Conservation (phyloP, 2,888 invertebrate genomes). For the Merodon equestris region DNA sequence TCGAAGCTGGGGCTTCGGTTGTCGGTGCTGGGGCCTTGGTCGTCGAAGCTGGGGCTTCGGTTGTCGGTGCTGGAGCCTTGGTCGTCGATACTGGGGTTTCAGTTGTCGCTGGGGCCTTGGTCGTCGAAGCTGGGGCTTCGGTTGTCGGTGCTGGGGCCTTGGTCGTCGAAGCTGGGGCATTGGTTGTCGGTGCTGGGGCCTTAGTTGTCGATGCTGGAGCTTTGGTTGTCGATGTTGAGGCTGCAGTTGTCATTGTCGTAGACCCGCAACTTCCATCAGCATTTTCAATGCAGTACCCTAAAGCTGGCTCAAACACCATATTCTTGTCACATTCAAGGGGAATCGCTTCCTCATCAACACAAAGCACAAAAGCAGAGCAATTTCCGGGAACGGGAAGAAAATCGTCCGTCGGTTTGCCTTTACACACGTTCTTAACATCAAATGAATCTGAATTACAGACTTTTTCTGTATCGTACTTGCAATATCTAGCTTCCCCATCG, state of each 20-base stretch:
- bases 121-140: not conserved
- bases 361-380: conserved; percentile 71
- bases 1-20: not conserved
- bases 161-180: conserved; percentile 41
- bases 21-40: not conserved
- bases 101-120: not conserved
- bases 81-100: conserved; percentile 17
- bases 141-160: conserved; percentile 10
- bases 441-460: not conserved
- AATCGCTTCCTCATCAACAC: conserved; percentile 64
- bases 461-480: not conserved
- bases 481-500: conserved; percentile 28
- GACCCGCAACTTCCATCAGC: conserved; percentile 62
- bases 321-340: conserved; percentile 67
- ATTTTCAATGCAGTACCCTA: conserved; percentile 70
- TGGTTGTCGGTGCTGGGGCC: not conserved
- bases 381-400: conserved; percentile 19
- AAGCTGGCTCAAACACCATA: conserved; percentile 47
- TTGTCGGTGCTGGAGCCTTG: not conserved
- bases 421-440: too few species aligned
- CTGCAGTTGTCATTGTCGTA: not conserved
- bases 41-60: not conserved
- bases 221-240: conserved; percentile 14
- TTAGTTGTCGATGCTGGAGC: not conserved
- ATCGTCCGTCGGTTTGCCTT: too few species aligned